These are phyloP conservation scores for Lapara coniferarum DNA, from an alignment of 2,888 invertebrate genomes.

Conservation along the genomic window DNA sequence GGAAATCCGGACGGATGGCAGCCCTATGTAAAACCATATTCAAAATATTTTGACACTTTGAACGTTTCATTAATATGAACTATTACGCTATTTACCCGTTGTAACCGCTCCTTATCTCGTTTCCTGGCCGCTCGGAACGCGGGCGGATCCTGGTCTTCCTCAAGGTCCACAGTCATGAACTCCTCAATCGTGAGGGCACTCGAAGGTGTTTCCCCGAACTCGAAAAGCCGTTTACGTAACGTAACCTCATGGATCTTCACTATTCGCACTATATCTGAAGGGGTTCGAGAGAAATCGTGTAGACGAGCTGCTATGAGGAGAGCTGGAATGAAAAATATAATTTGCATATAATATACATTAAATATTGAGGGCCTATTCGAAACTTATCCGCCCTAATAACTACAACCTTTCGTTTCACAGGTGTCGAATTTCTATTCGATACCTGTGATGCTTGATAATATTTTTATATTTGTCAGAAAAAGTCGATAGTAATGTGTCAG, in stretches of 20 bases:
- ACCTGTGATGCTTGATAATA: too few relatives aligned
- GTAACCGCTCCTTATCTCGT: slow-evolving; percentile 92
- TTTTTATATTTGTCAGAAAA: too few relatives aligned
- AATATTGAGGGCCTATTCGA: too few relatives aligned
- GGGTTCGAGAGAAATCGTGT: slow-evolving; percentile 94
- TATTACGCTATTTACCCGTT: slow-evolving; percentile 82
- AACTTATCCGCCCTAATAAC: too few relatives aligned
- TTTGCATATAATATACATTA: background rate
- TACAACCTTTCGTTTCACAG: too few relatives aligned
- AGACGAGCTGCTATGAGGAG: slow-evolving; percentile 96
- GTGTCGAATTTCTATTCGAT: too few relatives aligned
- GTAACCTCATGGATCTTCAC: slow-evolving; percentile 98
- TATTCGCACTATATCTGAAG: slow-evolving; percentile 94
- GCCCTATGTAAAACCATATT: too few relatives aligned
- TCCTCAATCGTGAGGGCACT: slow-evolving; percentile 97
- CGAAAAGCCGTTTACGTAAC: slow-evolving; percentile 93
- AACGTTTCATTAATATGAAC: too few relatives aligned
- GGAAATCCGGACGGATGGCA: too few relatives aligned
- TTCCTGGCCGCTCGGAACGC: slow-evolving; percentile 95
- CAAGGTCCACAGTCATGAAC: slow-evolving; percentile 97
- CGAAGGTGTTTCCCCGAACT: slow-evolving; percentile 98
- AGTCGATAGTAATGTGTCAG: too few relatives aligned
- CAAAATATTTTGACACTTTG: too few relatives aligned
- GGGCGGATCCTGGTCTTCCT: slow-evolving; percentile 98
- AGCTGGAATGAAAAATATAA: slow-evolving; percentile 81